These are phyloP conservation scores for Pandemis cinnamomeana DNA, from an alignment of 2,888 invertebrate species.

Conservation along the genomic window DNA sequence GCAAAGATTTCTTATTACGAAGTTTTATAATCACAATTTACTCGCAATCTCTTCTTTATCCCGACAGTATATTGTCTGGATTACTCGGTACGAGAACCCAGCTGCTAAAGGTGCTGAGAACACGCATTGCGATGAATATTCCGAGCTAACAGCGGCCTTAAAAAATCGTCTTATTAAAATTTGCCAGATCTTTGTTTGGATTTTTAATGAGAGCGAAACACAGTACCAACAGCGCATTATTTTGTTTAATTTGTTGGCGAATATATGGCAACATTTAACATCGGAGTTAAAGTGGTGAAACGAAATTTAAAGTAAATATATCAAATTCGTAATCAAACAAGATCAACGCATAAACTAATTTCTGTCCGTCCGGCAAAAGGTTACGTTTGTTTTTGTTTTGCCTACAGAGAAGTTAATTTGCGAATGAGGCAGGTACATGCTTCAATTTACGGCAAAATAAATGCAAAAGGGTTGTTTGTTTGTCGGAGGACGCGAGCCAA, in stretches of 20 bases:
- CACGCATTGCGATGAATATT: conserved; percentile 27
- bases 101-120: conserved; percentile 27
- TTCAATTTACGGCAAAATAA: conserved; percentile 55
- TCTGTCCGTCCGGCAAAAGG: conserved; percentile 37
- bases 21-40: conserved; percentile 49
- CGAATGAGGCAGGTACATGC: conserved; percentile 43
- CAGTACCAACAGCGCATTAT: background rate
- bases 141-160: background rate
- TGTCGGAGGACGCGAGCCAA: conserved; percentile 64
- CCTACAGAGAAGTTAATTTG: conserved; percentile 41
- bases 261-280: background rate
- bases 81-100: conserved; percentile 20
- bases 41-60: conserved; percentile 40
- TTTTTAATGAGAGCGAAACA: conserved; percentile 3
- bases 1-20: conserved; percentile 60
- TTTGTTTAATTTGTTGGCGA: background rate
- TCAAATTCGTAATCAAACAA: conserved; percentile 35
- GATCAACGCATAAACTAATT: conserved; percentile 32
- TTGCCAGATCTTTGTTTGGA: background rate
- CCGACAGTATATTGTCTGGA: conserved; percentile 33
- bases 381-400: conserved; percentile 42
- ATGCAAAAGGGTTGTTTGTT: conserved; percentile 53
- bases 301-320: conserved; percentile 25
- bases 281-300: conserved; percentile 1
- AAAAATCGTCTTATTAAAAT: conserved; percentile 18